A percentile compares a stretch with the other conserved stretches of the same genome.
These are phyloP conservation scores for Acipenser oxyrinchus DNA, from an alignment of 2,797 vertebrate species.

Conservation along the genomic window DNA sequence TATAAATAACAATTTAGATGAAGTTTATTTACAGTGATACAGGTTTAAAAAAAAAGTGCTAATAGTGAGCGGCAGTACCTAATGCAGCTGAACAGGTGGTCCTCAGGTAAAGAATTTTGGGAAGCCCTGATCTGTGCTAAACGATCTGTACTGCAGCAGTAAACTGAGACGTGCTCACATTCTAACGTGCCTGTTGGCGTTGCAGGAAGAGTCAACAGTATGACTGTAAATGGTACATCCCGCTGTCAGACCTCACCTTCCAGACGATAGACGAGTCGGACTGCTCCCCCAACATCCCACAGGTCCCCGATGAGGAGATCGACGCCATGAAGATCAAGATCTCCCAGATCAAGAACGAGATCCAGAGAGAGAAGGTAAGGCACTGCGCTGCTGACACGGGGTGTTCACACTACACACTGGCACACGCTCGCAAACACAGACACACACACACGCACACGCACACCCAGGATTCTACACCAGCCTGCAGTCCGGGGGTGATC, in stretches of 20 bases:
- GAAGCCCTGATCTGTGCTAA: too few species aligned
- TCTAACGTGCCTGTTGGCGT: neutral
- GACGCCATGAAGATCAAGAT: conserved; percentile 89
- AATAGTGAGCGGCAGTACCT: too few species aligned
- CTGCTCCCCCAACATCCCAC: conserved; percentile 66
- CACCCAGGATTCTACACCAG: too few species aligned
- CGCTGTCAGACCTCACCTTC: conserved; percentile 82
- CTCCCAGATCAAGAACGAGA: conserved; percentile 86
- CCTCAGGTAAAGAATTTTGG: too few species aligned
- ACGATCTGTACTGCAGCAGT: too few species aligned
- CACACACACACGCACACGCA: conserved; percentile 34
- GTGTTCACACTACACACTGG: too few species aligned
- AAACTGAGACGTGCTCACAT: neutral
- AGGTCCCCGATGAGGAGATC: conserved; percentile 84
- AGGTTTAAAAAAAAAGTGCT: neutral
- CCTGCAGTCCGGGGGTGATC: too few species aligned
- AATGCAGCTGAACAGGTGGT: too few species aligned
- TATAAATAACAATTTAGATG: too few species aligned
- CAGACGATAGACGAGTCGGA: conserved; percentile 82
- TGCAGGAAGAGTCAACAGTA: conserved; percentile 85
- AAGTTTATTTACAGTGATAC: too few species aligned
- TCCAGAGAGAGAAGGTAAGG: conserved; percentile 85
- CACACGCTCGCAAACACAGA: conserved; percentile 36
- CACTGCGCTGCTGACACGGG: neutral
- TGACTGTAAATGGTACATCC: conserved; percentile 94